phyloP scores from a whole-genome alignment of 2,797 vertebrate species.

The Loris lydekkerianus region DNA sequence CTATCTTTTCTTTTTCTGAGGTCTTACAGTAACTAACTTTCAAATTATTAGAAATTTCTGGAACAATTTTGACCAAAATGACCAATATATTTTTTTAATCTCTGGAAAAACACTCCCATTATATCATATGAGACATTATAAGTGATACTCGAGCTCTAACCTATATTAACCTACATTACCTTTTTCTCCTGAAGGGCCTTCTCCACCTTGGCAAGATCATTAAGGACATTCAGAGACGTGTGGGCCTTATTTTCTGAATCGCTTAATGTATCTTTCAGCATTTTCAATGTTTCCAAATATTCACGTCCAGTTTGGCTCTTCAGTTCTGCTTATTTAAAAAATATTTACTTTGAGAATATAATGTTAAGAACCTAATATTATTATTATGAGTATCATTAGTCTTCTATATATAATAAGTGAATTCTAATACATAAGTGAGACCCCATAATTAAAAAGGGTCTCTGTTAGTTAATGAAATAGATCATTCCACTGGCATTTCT shows the following conservation, averaged over 20 bases:
- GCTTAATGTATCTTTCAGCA: conserved; percentile 80
- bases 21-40: not conserved
- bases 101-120: conserved; percentile 26
- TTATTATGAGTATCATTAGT: not conserved
- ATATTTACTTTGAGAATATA: conserved; percentile 70
- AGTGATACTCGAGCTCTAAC: not conserved
- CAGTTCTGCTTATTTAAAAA: conserved; percentile 87
- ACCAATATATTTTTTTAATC: not conserved
- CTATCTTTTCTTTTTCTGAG: not conserved
- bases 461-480: conserved; percentile 1
- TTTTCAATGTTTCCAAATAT: conserved; percentile 87
- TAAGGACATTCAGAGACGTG: conserved; percentile 80
- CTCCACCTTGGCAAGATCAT: conserved; percentile 87
- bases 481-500: conserved; percentile 42
- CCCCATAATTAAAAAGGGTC: not conserved
- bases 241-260: conserved; percentile 88
- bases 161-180: conserved; percentile 85
- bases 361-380: not conserved
- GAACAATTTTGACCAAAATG: not conserved
- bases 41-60: not conserved
- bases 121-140: not conserved
- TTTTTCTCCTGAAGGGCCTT: conserved; percentile 91
- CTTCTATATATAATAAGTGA: not conserved
- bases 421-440: conserved; percentile 8
- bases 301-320: conserved; percentile 86